Conservation (phyloP, 2,797 vertebrate genomes). For the Centroberyx gerrardi region DNA sequence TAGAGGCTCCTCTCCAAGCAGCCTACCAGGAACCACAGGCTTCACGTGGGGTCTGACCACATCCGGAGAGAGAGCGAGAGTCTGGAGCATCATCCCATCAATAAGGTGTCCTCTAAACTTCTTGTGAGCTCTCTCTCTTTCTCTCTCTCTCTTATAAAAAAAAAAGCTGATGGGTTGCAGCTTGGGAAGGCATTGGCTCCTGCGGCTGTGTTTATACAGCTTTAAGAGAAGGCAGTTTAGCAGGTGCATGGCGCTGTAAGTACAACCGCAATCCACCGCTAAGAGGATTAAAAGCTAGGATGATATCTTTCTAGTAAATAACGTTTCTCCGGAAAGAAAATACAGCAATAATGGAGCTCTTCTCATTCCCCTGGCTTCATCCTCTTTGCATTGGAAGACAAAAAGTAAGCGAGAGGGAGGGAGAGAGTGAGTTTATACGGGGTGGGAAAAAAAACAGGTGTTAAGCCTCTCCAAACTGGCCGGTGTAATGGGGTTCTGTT, state of each 20-base stretch:
- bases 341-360: conserved; percentile 84
- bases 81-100: conserved; percentile 62
- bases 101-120: conserved; percentile 80
- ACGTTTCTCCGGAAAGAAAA: conserved; percentile 85
- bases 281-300: conserved; percentile 90
- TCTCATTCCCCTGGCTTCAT: conserved; percentile 83
- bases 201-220: conserved; percentile 87
- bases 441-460: conserved; percentile 80
- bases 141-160: conserved; percentile 17
- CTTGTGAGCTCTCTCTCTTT: conserved; percentile 60
- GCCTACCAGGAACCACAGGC: conserved; percentile 47
- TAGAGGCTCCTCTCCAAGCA: conserved; percentile 42
- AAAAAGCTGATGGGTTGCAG: conserved; percentile 74
- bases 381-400: conserved; percentile 86
- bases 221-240: conserved; percentile 89
- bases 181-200: conserved; percentile 77
- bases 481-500: conserved; percentile 82
- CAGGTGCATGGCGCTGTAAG: conserved; percentile 88
- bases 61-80: conserved; percentile 45
- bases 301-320: conserved; percentile 90
- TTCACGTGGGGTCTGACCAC: conserved; percentile 71
- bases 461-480: conserved; percentile 85
- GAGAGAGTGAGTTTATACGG: conserved; percentile 82
- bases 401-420: conserved; percentile 80
- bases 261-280: conserved; percentile 89